A percentile compares a stretch with the other conserved stretches of the same genome.
Conservation (phyloP, 2,113 vertebrate genomes). For the Perccottus glenii region DNA sequence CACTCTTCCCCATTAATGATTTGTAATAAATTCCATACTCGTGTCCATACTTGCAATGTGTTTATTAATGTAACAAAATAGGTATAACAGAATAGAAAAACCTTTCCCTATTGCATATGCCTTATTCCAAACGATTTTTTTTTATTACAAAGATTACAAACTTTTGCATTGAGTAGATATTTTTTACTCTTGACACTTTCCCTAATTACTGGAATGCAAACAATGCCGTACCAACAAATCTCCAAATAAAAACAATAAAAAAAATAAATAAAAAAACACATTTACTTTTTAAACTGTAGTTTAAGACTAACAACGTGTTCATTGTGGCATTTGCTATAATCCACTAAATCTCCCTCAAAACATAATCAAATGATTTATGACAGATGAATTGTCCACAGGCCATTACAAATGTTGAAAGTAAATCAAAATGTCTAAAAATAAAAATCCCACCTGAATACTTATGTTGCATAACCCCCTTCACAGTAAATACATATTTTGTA, state of each 20-base stretch:
- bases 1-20: no score
- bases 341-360: conserved; percentile 39
- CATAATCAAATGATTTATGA: conserved; percentile 47
- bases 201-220: not conserved
- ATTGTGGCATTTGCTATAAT: conserved; percentile 20
- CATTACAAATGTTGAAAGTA: conserved; percentile 22
- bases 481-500: conserved; percentile 39
- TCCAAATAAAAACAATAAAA: no score
- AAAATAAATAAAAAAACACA: no score
- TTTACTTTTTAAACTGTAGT: no score
- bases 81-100: no score
- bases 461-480: conserved; percentile 12
- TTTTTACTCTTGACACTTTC: conserved; percentile 27
- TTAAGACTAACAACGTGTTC: no score
- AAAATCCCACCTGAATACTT: conserved; percentile 14
- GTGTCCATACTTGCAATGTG: no score
- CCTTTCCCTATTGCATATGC: no score
- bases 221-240: not conserved
- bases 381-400: conserved; percentile 42
- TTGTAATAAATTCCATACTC: no score
- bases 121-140: not conserved
- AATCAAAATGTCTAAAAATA: not conserved
- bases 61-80: no score
- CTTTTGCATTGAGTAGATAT: conserved; percentile 27
- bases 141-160: conserved; percentile 8